Evolutionary conservation across 2,888 invertebrate genomes (phyloP).

Genomic region (Quadroppia sp.): DNA sequence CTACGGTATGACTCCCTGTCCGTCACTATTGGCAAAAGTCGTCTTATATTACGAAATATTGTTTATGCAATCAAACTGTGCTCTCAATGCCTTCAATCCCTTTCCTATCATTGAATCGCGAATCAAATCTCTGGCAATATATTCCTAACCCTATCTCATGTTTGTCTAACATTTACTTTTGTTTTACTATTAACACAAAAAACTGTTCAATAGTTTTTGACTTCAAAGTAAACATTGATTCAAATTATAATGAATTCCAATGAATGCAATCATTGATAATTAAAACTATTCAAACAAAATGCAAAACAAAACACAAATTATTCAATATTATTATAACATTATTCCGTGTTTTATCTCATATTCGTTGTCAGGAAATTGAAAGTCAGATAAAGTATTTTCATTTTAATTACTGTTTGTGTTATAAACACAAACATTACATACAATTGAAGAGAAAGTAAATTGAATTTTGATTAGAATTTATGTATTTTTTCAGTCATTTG

Average conservation of each 20-base stretch:
- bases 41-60: background rate
- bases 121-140: background rate
- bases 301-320: background rate
- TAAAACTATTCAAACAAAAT: background rate
- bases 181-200: background rate
- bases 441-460: background rate
- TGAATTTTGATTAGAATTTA: background rate
- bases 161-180: conserved; percentile 5
- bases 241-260: background rate
- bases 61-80: background rate
- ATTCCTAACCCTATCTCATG: background rate
- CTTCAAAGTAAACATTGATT: background rate
- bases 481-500: background rate
- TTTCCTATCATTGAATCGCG: background rate
- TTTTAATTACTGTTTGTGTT: background rate
- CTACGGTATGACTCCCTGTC: conserved; percentile 3
- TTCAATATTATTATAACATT: background rate
- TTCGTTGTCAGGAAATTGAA: background rate
- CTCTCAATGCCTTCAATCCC: conserved; percentile 13
- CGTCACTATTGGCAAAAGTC: conserved; percentile 2
- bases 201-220: background rate
- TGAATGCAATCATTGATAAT: background rate
- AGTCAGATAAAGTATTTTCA: background rate
- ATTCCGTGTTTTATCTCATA: background rate
- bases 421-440: background rate